Base-by-base conservation (phyloP, 2,797 vertebrate genomes). In the Arnoldichthys spilopterus region DNA sequence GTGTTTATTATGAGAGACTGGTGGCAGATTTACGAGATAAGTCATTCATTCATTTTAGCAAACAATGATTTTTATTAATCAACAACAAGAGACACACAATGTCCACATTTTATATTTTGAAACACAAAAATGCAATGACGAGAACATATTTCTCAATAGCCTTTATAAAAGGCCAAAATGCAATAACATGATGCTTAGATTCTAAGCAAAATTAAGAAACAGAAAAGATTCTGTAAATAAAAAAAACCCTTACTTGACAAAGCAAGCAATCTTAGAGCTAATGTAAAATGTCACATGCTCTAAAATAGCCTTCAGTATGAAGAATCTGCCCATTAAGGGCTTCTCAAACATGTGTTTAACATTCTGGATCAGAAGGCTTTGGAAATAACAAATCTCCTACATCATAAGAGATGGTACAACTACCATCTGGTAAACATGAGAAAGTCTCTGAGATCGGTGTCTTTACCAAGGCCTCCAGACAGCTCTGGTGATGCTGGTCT, bases 401-500 rank as follows among this genome's bases (percentile, higher is more conserved):
- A 85, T 30, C 37, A 74, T 61, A 9, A 47, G 59, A 61, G 81
- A 84, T 34, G 78, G 80, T 66, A 53, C 56, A 76, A 85, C 76
- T 76, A 51, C 84, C 84, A 85, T 87, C 83, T 81, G 67, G 83
- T 66, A 72, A 77, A 62, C 45, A 37, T 56, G 56, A 59, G 56
- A 76, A 32, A 78, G 77, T 82, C 64, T 72, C 30, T 77, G 22
- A 34, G 34, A 11, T 61, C n/a, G 70, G 40, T 20, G 30, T 49
- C 53, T 86, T 83, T 89, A 90, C 90, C 90, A 90, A 34, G 90
- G 90, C 72, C 90, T 90, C 88, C 88, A 90, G 74, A 90, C 76
- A 20, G 80, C 56, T 66, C 70, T 82, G 66, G 34, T 68, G 28
- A 66, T 56, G 30, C 63, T 54, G 15, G 78, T 51, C 24, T 37